Percentiles rank a stretch among this genome's conserved stretches.
Evolutionary conservation across 2,113 vertebrate genomes (phyloP).

Genomic region (Mungos mungo): DNA sequence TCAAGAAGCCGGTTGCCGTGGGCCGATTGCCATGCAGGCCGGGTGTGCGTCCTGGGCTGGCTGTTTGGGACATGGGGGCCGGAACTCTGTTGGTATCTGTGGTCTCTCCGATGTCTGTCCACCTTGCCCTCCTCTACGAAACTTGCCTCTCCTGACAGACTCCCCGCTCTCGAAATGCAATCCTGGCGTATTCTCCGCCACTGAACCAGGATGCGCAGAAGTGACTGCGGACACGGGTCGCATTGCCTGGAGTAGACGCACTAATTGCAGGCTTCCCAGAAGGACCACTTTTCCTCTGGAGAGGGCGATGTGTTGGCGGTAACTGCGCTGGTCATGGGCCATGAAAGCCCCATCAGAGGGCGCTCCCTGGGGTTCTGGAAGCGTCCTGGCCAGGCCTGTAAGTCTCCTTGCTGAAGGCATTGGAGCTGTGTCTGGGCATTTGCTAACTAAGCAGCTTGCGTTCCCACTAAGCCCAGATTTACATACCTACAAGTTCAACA

Average conservation of each 20-base stretch:
- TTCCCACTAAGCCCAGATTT: constrained; percentile 56
- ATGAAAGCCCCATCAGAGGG: not conserved
- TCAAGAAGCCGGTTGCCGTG: not conserved
- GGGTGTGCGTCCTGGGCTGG: not conserved
- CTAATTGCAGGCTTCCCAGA: not conserved
- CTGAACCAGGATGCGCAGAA: not conserved
- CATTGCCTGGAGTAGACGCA: not conserved
- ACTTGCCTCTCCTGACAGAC: accelerated
- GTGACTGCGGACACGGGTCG: not conserved
- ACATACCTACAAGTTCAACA: constrained; percentile 51
- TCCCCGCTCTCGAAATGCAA: not conserved
- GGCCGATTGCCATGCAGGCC: accelerated
- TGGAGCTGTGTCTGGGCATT: not conserved
- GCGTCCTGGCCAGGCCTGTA: not conserved
- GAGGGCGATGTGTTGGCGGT: accelerated
- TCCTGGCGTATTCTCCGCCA: not conserved
- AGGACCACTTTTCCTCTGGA: not conserved
- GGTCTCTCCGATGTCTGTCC: accelerated
- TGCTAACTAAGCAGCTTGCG: constrained; percentile 57
- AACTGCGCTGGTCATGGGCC: not conserved
- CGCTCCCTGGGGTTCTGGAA: accelerated
- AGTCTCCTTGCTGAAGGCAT: not conserved
- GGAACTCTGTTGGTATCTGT: accelerated
- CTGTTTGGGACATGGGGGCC: not conserved
- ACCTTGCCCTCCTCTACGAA: accelerated